These are phyloP conservation scores for Grantiella picta DNA, from an alignment of 2,113 vertebrate genomes.

Conservation along the genomic window DNA sequence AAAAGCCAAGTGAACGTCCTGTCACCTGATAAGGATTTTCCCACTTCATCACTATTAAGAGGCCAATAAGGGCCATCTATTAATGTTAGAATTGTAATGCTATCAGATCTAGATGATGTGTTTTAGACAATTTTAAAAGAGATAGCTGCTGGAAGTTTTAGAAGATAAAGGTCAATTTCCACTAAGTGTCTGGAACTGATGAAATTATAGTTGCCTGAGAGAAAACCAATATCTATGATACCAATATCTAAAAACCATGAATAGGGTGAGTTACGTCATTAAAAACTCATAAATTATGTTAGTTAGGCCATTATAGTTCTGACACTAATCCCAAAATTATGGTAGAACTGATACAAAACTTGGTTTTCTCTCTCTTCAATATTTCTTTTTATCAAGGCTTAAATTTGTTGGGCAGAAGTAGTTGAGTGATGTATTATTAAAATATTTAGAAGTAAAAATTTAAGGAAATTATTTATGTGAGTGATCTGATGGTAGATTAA, in stretches of 20 bases:
- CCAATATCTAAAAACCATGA: not conserved
- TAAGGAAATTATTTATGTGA: not conserved
- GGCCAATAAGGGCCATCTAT: not conserved
- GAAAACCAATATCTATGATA: not conserved
- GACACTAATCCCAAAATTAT: not conserved
- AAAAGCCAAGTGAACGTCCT: not conserved
- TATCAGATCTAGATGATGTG: not conserved
- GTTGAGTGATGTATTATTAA: not conserved
- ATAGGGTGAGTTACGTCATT: not conserved
- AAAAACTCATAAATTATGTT: not conserved
- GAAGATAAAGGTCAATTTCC: slow-evolving; percentile 31
- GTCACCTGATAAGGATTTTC: not conserved
- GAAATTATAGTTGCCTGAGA: not conserved
- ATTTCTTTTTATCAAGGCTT: not conserved
- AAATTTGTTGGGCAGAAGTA: not conserved
- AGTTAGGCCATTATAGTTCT: not conserved
- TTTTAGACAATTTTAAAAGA: not conserved
- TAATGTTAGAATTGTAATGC: not conserved
- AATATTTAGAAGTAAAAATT: not conserved
- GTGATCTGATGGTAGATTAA: not conserved
- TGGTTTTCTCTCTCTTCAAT: not conserved
- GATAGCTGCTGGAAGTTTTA: not conserved
- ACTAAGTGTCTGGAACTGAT: not conserved
- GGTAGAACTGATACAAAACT: not conserved
- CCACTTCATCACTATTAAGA: not conserved